Evolutionary conservation across 2,888 invertebrate species (phyloP).

Genomic region (Leptothorax acervorum): DNA sequence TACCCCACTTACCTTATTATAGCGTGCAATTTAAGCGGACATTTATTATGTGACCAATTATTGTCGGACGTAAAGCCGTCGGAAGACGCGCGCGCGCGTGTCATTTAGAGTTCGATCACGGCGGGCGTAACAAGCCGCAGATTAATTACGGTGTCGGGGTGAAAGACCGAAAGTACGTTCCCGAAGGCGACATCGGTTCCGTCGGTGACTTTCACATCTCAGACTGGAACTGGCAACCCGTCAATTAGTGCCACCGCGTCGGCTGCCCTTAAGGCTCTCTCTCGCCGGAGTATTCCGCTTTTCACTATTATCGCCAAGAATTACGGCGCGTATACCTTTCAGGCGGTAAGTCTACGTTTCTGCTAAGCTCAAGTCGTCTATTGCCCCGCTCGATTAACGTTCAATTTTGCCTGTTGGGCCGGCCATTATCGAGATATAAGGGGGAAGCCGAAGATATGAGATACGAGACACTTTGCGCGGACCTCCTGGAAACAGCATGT

Average conservation of each 20-base stretch:
- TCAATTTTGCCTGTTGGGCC: constrained; percentile 78
- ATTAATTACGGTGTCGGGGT: constrained; percentile 76
- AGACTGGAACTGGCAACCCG: constrained; percentile 75
- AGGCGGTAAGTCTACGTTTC: constrained; percentile 62
- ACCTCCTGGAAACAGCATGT: not conserved
- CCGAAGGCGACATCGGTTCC: constrained; percentile 76
- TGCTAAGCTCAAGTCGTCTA: constrained; percentile 63
- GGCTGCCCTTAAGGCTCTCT: constrained; percentile 68
- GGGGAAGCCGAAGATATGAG: constrained; percentile 63
- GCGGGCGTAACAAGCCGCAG: constrained; percentile 71
- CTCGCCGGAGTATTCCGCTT: constrained; percentile 55
- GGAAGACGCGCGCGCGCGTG: not conserved
- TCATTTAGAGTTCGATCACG: constrained; percentile 63
- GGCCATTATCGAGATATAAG: constrained; percentile 73
- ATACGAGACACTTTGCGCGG: constrained; percentile 51
- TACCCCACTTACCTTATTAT: too few species aligned
- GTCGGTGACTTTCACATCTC: constrained; percentile 70
- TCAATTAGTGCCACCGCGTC: constrained; percentile 77
- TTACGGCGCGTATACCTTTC: constrained; percentile 72
- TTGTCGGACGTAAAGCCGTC: not conserved
- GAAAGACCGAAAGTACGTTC: constrained; percentile 73
- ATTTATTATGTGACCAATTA: not conserved
- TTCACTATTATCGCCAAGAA: constrained; percentile 78
- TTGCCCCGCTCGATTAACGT: constrained; percentile 77
- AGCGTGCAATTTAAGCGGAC: not conserved